These are phyloP conservation scores for Pediacus dermestoides DNA, from an alignment of 2,888 invertebrate genomes.

Conservation along the genomic window DNA sequence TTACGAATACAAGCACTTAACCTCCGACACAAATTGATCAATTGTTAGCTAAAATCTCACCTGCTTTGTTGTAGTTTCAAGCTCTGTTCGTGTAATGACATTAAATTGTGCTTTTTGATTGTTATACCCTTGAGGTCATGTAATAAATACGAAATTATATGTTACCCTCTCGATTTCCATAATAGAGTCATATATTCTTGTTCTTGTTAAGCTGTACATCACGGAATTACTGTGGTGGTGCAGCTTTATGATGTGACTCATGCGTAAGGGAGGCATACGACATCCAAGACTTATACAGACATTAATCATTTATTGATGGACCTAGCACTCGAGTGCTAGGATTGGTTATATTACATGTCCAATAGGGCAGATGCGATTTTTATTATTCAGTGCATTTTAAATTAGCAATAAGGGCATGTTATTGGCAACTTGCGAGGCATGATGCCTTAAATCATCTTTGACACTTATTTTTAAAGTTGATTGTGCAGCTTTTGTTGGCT, in stretches of 20 bases:
- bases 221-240: conserved; percentile 40
- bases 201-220: conserved; percentile 38
- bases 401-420: conserved; percentile 39
- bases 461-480: conserved; percentile 35
- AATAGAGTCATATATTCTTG: conserved; percentile 36
- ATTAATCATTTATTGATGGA: conserved; percentile 44
- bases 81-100: too few species aligned
- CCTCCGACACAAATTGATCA: too few species aligned
- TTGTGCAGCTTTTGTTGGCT: conserved; percentile 33
- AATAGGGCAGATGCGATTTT: conserved; percentile 44
- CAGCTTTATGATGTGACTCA: conserved; percentile 42
- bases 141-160: conserved; percentile 17
- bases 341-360: conserved; percentile 42
- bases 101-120: too few species aligned
- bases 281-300: conserved; percentile 36
- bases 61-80: too few species aligned
- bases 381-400: conserved; percentile 36
- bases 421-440: conserved; percentile 26
- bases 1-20: too few species aligned
- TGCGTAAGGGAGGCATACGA: conserved; percentile 40
- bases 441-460: conserved; percentile 42
- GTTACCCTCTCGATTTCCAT: conserved; percentile 32
- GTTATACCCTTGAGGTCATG: conserved; percentile 4
- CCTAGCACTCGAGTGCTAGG: conserved; percentile 35
- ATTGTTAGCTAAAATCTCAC: too few species aligned